Percentiles rank a stretch among this genome's conserved stretches.
Evolutionary conservation across 2,113 vertebrate species (phyloP).

Genomic region (Edolisoma coerulescens): DNA sequence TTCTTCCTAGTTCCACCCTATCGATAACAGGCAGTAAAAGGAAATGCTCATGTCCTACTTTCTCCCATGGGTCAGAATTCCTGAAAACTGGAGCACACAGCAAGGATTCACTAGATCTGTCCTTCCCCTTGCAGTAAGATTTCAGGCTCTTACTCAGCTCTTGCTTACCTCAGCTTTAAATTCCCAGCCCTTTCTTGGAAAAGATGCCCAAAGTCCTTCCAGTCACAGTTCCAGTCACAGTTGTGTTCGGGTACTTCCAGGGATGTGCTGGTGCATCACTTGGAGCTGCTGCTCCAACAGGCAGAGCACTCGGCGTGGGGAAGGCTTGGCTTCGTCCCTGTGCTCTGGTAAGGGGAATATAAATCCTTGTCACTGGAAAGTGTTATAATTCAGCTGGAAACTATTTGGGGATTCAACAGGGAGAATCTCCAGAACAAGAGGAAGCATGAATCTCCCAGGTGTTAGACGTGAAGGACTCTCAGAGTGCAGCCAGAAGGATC

Average conservation of each 20-base stretch:
- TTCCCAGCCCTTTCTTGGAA: neutral
- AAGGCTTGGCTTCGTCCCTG: neutral
- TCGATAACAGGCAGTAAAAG: neutral
- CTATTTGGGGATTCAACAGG: neutral
- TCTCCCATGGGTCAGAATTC: neutral
- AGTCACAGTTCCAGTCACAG: neutral
- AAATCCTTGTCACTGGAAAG: neutral
- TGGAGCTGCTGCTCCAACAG: neutral
- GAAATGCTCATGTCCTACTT: neutral
- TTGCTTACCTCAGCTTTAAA: neutral
- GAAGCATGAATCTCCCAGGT: neutral
- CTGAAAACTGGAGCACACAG: neutral
- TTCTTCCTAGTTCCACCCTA: neutral
- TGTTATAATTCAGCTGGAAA: neutral
- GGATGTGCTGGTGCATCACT: neutral
- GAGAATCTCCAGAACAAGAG: neutral
- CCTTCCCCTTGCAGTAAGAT: neutral
- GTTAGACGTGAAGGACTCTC: neutral
- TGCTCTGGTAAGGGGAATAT: neutral
- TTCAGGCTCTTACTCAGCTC: neutral
- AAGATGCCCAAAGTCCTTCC: neutral
- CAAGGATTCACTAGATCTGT: neutral
- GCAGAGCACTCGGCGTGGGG: accelerated
- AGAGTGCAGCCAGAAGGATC: neutral
- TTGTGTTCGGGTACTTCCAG: neutral